Base-by-base conservation (phyloP, 2,888 invertebrate genomes). In the Epirrhoe alternata region DNA sequence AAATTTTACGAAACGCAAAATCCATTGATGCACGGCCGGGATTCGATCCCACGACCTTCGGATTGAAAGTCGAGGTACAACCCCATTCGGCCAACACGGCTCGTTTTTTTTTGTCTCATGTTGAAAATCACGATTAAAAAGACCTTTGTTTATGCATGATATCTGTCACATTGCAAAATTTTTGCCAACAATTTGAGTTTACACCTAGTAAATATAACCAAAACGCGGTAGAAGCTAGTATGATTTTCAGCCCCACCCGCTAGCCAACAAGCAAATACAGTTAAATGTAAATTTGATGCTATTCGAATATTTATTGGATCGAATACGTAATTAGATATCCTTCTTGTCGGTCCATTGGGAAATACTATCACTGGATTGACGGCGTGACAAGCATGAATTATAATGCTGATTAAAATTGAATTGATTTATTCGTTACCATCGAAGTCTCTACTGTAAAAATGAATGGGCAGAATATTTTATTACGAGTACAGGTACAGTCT, bases 301-400 rank as follows among this genome's bases (percentile, higher is more conserved):
- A 87, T 88, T 86, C 82, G 87, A 90, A 91, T 90, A 91, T 91
- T 91, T 90, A 89, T 90, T 86, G 86, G 84, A 87, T 89, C 86
- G 88, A 88, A 88, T 88, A 86, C 82, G 84, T 91, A 92, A 92
- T 92, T 91, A 91, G 88, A 89, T 87, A 87, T 84, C 78, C 79
- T 80, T 83, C 82, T 83, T 79, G 79, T 70, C 64, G 66, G 79
- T 85, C 92, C 86, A 69, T 64, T 30, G 92, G 92, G 92, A 91
- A 90, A 92, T 91, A 80, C 84, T 79, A 78, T 82, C 75, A 77
- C 72, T 75, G 82, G 82, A 84, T 84, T 85, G 87, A 86, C 83
- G 79, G 77, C 81, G 83, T 82, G 86, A 86, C 84, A 78, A 70
- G 83, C 82, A 87, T 86, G 80, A 82, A 84, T 86, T 83, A 79